Base-by-base conservation (phyloP, 2,888 invertebrate genomes). In the Watsonalla binaria region DNA sequence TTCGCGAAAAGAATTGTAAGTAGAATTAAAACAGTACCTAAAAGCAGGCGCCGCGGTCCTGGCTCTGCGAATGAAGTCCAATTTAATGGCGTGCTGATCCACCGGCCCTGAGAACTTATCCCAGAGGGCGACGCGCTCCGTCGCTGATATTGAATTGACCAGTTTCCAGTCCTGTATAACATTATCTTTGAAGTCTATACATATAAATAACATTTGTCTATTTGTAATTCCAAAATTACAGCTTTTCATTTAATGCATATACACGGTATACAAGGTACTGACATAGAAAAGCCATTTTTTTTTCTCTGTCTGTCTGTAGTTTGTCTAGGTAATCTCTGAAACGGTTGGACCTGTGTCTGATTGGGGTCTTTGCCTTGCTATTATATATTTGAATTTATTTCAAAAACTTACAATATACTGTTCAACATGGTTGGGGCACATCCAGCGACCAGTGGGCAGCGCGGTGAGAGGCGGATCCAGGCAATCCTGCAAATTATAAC, bases 341-440 rank as follows among this genome's bases (percentile, higher is more conserved):
- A n/a, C n/a, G n/a, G n/a, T n/a, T n/a, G n/a, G n/a, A n/a, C n/a
- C n/a, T n/a, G n/a, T n/a, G n/a, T n/a, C n/a, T n/a, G n/a, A n/a
- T n/a, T n/a, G n/a, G n/a, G n/a, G n/a, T n/a, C n/a, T n/a, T n/a
- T n/a, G n/a, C n/a, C n/a, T 24, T 24, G 24, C 4, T 24, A 24
- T 24, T 24, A 24, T 24, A 24, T 24, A 24, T 24, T 4, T 24
- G 4, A 4, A 24, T 24, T 2, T 2, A 24, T 46, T 13, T 46
- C 7, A 42, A 13, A 37, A 57, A 90, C 92, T 92, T 82, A 95
- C 95, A 72, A 98, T 92, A 62, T 94, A 94, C 70, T 98, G 96
- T 82, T 99, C 97, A 0, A 96, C 95, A 81, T 99, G 99, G 82
- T 97, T 97, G 0, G 99, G 99, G 80, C 99, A 99, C 98, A 99